phyloP scores from a whole-genome alignment of 1,140 invertebrate species.

The Musca domestica region DNA sequence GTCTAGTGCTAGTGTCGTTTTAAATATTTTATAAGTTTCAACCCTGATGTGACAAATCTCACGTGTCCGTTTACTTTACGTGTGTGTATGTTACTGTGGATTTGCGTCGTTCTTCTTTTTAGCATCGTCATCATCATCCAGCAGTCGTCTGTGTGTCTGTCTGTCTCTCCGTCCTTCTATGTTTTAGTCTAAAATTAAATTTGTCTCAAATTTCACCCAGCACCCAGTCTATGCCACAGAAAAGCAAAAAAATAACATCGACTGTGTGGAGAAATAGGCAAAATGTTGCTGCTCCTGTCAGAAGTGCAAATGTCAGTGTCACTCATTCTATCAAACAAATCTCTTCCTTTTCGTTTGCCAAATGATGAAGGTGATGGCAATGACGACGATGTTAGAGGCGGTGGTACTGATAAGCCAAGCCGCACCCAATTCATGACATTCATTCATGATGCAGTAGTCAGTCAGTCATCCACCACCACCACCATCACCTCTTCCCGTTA shows the following conservation, averaged over 20 bases:
- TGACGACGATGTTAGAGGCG: no score
- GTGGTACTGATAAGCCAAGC: conserved; percentile 5
- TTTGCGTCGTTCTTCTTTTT: neutral
- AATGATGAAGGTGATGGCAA: no score
- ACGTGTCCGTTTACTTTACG: conserved; percentile 14
- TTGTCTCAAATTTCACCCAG: conserved; percentile 18
- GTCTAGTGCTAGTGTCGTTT: conserved; percentile 1
- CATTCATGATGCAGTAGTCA: no score
- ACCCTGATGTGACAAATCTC: conserved; percentile 21
- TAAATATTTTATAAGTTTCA: conserved; percentile 22
- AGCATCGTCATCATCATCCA: no score
- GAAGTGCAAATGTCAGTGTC: conserved; percentile 21
- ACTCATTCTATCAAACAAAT: conserved; percentile 19
- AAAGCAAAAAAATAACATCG: neutral
- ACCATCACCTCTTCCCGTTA: no score
- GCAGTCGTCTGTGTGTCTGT: neutral
- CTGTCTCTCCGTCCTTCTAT: neutral
- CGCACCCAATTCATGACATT: neutral
- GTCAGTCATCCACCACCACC: neutral
- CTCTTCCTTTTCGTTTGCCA: neutral
- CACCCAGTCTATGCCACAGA: neutral
- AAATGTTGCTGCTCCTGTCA: conserved; percentile 8
- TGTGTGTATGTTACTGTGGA: neutral
- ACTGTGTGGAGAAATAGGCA: neutral
- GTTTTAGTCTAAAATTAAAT: conserved; percentile 20